phyloP scores from a whole-genome alignment of 2,113 vertebrate genomes.

The Lagopus muta region DNA sequence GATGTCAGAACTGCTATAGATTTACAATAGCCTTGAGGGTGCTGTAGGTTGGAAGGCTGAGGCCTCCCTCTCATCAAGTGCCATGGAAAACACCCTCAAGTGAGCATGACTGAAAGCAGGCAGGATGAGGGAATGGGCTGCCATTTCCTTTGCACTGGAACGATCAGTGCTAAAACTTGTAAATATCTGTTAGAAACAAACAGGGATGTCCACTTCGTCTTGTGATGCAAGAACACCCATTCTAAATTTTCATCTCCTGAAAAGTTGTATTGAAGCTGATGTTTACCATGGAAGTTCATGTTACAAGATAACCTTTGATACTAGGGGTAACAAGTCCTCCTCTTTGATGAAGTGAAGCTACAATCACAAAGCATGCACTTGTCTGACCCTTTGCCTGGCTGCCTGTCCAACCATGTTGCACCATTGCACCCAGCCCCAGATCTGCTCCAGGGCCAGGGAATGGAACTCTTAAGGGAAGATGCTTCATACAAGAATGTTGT shows the following conservation, averaged over 20 bases:
- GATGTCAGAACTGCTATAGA: not conserved
- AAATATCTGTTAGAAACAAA: not conserved
- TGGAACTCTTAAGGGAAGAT: fast-evolving
- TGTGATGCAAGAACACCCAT: not conserved
- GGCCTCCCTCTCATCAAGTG: not conserved
- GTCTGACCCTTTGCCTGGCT: not conserved
- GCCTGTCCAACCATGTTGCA: fast-evolving
- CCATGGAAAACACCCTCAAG: not conserved
- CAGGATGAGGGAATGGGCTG: not conserved
- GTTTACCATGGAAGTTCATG: not conserved
- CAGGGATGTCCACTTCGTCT: not conserved
- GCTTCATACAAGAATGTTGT: fast-evolving
- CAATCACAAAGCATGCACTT: fast-evolving
- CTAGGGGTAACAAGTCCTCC: not conserved
- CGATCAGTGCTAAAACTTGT: not conserved
- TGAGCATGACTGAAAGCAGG: not conserved
- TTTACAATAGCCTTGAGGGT: not conserved
- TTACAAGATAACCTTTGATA: not conserved
- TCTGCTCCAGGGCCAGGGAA: fast-evolving
- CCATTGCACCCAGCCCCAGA: not conserved
- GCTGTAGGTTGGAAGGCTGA: not conserved
- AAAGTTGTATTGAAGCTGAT: not conserved
- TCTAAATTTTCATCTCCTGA: not conserved
- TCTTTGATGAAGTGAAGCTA: not conserved
- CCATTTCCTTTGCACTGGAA: not conserved